Conservation (phyloP, 2,113 vertebrate genomes). For the Agapornis roseicollis region DNA sequence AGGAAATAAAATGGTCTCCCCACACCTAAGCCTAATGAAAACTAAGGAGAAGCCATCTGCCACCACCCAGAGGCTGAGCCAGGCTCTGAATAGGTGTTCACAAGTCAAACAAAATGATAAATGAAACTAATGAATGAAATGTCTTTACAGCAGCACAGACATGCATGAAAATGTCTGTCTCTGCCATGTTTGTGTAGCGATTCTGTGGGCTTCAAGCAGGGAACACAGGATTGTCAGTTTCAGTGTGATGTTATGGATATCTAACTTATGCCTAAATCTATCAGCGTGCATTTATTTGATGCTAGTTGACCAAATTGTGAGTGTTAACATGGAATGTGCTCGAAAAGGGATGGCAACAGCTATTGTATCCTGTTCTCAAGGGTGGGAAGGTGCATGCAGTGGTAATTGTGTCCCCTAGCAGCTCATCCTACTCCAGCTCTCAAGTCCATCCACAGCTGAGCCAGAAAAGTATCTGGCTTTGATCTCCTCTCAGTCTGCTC, state of each 20-base stretch:
- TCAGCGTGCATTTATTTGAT: neutral
- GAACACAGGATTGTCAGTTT: fast-evolving
- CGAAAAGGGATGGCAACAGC: neutral
- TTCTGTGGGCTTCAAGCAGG: neutral
- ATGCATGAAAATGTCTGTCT: neutral
- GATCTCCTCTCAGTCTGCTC: neutral
- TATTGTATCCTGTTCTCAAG: neutral
- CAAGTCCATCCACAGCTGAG: neutral
- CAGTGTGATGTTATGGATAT: neutral
- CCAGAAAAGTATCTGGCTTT: neutral
- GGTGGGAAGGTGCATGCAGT: neutral
- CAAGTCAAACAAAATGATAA: neutral
- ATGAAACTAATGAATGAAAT: neutral
- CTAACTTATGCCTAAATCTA: neutral
- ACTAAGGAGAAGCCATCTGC: neutral
- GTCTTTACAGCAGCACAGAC: neutral
- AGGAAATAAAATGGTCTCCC: constrained; percentile 1
- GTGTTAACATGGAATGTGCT: neutral
- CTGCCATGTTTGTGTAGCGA: fast-evolving
- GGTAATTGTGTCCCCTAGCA: neutral
- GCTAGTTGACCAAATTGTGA: neutral
- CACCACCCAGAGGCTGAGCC: neutral
- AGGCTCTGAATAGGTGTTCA: neutral
- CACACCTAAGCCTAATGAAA: neutral
- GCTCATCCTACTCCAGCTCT: neutral